Base-by-base conservation (phyloP, 2,888 invertebrate genomes). In the Stictocephala bisonia region DNA sequence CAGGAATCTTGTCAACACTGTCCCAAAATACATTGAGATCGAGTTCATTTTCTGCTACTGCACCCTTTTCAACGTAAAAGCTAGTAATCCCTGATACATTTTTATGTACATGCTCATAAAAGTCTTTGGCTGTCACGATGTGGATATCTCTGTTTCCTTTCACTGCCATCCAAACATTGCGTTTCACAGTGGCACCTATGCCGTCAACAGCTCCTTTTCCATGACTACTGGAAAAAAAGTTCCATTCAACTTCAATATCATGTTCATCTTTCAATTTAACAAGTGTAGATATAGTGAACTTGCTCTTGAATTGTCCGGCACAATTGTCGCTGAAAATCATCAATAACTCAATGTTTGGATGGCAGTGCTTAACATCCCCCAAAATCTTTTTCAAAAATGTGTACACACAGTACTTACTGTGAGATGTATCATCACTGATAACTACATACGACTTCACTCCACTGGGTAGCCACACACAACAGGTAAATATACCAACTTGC, bases 151-250 rank as follows among this genome's bases (percentile, higher is more conserved):
- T 58, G 58, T 58, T 31, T n/a, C 60, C 60, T 60, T 60, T 60
- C 22, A 60, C 60, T 60, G 35, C 40, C 35, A 18, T 60, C 60
- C 31, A 60, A 60, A 60, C 60, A 40, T 60, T 60, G 3, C 31
- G 22, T 60, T 60, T 60, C 7, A 60, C 15, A 31, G 60, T 60
- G n/a, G 15, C 4, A 6, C 6, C 15, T 35, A 9, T 35, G 11
- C 6, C 11, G 6, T 13, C 35, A 35, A 13, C 35, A 35, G 35
- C 35, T 9, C 35, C 35, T 35, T 35, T 35, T 35, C 11, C 35
- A 35, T 35, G 58, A 58, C 58, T 58, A 58, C 58, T 58, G 58
- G 58, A 58, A 58, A 58, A 58, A 58, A 58, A 58, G 26, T 58
- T 20, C 58, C 58, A 58, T 31, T 58, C 26, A 58, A 58, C 58